Conservation (phyloP, 2,797 vertebrate genomes). For the Karalla daura region DNA sequence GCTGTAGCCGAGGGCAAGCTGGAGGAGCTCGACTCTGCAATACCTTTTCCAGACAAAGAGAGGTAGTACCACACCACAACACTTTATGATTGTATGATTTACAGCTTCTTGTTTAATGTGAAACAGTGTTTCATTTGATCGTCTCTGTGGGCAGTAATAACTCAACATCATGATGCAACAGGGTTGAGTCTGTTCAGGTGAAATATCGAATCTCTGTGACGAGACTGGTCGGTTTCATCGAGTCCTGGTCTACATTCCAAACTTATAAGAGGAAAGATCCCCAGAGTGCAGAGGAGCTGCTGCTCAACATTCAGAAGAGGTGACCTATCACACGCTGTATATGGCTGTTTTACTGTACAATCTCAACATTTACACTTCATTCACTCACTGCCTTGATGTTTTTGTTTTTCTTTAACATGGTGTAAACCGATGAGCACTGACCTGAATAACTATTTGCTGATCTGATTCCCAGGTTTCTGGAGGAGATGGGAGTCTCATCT, state of each 20-base stretch:
- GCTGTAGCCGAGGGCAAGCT: constrained; percentile 50
- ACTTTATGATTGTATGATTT: neutral
- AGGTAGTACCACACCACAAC: constrained; percentile 73
- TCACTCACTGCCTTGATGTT: neutral
- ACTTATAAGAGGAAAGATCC: constrained; percentile 60
- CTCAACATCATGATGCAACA: constrained; percentile 21
- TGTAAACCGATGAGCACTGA: too few relatives aligned
- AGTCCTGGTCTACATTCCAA: constrained; percentile 78
- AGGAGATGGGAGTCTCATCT: constrained; percentile 76
- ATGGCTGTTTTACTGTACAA: neutral
- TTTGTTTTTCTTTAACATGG: too few relatives aligned
- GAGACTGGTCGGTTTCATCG: constrained; percentile 65
- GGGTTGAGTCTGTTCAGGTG: constrained; percentile 62
- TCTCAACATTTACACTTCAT: neutral
- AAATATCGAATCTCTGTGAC: constrained; percentile 55
- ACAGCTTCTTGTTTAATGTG: neutral
- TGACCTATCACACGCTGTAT: constrained; percentile 14
- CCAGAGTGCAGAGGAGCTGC: constrained; percentile 58
- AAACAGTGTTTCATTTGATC: neutral
- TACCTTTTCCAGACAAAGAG: constrained; percentile 80
- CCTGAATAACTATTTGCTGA: constrained; percentile 11
- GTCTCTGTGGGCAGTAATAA: neutral
- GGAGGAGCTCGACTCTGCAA: constrained; percentile 69
- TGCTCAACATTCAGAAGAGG: constrained; percentile 68
- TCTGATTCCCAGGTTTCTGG: constrained; percentile 70